Evolutionary conservation across 2,888 invertebrate species (phyloP).

Genomic region (Copidosoma aretas): DNA sequence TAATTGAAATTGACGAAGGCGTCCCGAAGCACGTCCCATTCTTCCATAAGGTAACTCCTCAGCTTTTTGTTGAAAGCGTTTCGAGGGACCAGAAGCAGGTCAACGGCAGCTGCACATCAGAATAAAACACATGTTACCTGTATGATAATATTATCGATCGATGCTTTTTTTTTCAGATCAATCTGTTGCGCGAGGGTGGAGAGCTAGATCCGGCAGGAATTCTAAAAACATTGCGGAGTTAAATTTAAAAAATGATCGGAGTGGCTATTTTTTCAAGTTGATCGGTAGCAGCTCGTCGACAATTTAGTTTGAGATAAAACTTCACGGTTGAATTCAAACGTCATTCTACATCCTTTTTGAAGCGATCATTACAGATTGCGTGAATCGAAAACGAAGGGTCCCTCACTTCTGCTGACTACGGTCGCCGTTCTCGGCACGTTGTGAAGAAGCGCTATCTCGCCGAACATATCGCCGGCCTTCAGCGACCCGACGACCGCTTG

Average conservation of each 20-base stretch:
- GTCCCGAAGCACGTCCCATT: conserved; percentile 69
- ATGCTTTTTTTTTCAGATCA: no score
- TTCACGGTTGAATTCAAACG: no score
- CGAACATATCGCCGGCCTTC: conserved; percentile 70
- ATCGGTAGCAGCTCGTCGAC: not conserved
- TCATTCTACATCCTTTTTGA: no score
- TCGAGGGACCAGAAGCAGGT: conserved; percentile 70
- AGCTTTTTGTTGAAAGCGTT: conserved; percentile 71
- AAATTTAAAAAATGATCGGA: no score
- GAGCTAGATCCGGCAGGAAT: no score
- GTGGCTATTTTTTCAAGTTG: not conserved
- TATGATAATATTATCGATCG: no score
- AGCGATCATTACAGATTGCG: no score
- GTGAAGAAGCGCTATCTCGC: conserved; percentile 72
- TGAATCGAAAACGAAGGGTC: not conserved
- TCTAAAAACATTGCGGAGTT: no score
- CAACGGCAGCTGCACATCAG: conserved; percentile 65
- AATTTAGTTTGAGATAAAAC: no score
- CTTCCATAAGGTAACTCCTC: conserved; percentile 66
- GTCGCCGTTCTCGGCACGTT: conserved; percentile 70
- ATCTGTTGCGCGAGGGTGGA: no score
- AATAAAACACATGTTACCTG: not conserved
- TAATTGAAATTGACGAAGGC: conserved; percentile 71
- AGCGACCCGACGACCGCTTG: conserved; percentile 64
- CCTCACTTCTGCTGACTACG: conserved; percentile 63